A percentile compares a stretch with the other conserved stretches of the same genome.
Evolutionary conservation across 2,113 vertebrate genomes (phyloP).

Genomic region (Charina bottae): DNA sequence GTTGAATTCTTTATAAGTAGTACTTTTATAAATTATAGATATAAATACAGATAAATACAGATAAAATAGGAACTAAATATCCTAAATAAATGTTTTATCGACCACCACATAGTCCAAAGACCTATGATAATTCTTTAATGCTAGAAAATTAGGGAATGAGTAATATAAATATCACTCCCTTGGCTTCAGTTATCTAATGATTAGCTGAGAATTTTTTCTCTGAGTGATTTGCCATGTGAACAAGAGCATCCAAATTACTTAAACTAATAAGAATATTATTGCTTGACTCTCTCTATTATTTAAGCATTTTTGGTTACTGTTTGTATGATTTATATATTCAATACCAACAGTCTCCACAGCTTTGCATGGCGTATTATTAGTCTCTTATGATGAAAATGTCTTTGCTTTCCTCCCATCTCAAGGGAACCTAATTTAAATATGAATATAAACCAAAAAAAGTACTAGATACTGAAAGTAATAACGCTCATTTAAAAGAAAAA

Average conservation of each 20-base stretch:
- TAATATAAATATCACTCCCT: slow-evolving; percentile 29
- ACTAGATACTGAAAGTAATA: slow-evolving; percentile 65
- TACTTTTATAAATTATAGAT: slow-evolving; percentile 35
- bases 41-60: slow-evolving; percentile 39
- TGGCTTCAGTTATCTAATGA: slow-evolving; percentile 45
- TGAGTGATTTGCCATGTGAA: slow-evolving; percentile 40
- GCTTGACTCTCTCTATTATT: slow-evolving; percentile 59
- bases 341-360: slow-evolving; percentile 68
- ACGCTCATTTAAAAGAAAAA: slow-evolving; percentile 44
- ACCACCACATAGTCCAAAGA: not conserved
- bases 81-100: slow-evolving; percentile 34
- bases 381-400: slow-evolving; percentile 74
- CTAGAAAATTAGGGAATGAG: slow-evolving; percentile 42
- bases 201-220: slow-evolving; percentile 43
- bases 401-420: slow-evolving; percentile 73
- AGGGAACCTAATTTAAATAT: slow-evolving; percentile 76
- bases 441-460: slow-evolving; percentile 66
- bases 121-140: slow-evolving; percentile 35
- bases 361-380: slow-evolving; percentile 69
- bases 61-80: slow-evolving; percentile 37
- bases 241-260: slow-evolving; percentile 54
- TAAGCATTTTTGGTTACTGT: slow-evolving; percentile 61
- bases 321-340: slow-evolving; percentile 65
- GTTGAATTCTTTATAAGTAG: slow-evolving; percentile 42
- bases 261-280: slow-evolving; percentile 49